Base-by-base conservation (phyloP, 2,113 vertebrate genomes). In the Trichomycterus rosablanca region DNA sequence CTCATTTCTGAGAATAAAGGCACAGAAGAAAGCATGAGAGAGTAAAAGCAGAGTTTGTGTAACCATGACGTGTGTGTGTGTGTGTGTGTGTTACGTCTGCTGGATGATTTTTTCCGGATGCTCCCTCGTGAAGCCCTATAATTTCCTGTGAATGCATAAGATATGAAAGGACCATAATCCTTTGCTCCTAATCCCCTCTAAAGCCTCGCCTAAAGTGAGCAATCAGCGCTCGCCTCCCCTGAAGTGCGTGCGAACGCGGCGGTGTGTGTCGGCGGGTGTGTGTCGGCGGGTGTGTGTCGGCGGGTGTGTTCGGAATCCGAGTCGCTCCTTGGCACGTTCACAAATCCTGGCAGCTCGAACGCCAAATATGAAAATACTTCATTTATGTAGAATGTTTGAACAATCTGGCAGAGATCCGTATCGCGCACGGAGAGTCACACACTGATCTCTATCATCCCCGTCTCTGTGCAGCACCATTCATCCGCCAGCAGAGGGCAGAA, bases 51-150 rank as follows among this genome's bases (percentile, higher is more conserved):
- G 37, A 19, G 34, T 28, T 39, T 49, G 16, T 56, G 16, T n/a
- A n/a, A n/a, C n/a, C n/a, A n/a, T n/a, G n/a, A n/a, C 59, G 22
- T 37, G 45, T 62, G 58, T 64, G 63, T 60, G 68, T 26, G 3
- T 58, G 18, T 34, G 54, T 63, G 11, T 23, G 18, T 44, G 30
- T 14, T 23, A 28, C 18, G 24, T 34, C 18, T 15, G 12, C 8
- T 5, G 8, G 12, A 53, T 23, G 43, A 53, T 58, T 40, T 55
- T 46, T 20, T 48, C 24, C 37, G 48, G 48, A 54, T 35, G 26
- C 14, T 35, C 15, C 30, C 37, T 44, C 5, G 2, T 12, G 11
- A 51, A 44, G 14, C 10, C 24, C 49, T 23, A 52, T 63, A 26
- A 54, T 54, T 63, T 63, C 40, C 61, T 35, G 40, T 55, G 19